Percentiles rank a stretch among this genome's conserved stretches.
phyloP scores from a whole-genome alignment of 2,113 vertebrate genomes.

The Sorex fumeus region DNA sequence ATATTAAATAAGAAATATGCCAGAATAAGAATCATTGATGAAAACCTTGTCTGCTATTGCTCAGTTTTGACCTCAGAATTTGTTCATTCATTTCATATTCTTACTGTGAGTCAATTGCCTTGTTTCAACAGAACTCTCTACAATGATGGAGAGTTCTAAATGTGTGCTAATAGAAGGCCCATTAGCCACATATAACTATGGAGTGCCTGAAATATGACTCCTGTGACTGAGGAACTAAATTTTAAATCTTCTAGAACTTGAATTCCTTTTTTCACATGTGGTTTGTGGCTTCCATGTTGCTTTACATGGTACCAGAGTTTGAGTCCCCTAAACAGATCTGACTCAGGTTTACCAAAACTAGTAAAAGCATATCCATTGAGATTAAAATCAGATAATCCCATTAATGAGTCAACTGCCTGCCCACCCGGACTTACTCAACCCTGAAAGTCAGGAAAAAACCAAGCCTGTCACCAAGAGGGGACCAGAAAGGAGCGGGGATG shows the following conservation, averaged over 20 bases:
- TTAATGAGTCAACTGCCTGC: slow-evolving; percentile 1
- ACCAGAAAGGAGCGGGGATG: background rate
- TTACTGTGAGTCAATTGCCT: background rate
- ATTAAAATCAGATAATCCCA: slow-evolving; percentile 22
- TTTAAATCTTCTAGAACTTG: slow-evolving; percentile 52
- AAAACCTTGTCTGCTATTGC: background rate
- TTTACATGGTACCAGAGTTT: background rate
- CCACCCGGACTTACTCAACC: background rate
- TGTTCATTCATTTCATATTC: background rate
- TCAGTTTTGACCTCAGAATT: background rate
- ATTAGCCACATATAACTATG: background rate
- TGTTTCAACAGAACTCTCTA: background rate
- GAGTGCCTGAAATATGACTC: background rate
- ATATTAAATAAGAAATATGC: slow-evolving; percentile 18
- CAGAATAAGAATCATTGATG: slow-evolving; percentile 29
- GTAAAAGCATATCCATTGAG: background rate
- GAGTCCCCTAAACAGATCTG: background rate
- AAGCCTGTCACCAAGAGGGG: background rate
- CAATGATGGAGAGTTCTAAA: background rate
- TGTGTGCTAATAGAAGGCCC: background rate
- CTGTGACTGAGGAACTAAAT: background rate
- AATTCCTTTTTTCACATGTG: background rate
- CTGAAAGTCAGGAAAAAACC: background rate
- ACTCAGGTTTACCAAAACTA: background rate
- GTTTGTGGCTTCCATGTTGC: background rate